A percentile compares a stretch with the other conserved stretches of the same genome.
These are phyloP conservation scores for Epinotia demarniana DNA, from an alignment of 2,888 invertebrate genomes.

Conservation along the genomic window DNA sequence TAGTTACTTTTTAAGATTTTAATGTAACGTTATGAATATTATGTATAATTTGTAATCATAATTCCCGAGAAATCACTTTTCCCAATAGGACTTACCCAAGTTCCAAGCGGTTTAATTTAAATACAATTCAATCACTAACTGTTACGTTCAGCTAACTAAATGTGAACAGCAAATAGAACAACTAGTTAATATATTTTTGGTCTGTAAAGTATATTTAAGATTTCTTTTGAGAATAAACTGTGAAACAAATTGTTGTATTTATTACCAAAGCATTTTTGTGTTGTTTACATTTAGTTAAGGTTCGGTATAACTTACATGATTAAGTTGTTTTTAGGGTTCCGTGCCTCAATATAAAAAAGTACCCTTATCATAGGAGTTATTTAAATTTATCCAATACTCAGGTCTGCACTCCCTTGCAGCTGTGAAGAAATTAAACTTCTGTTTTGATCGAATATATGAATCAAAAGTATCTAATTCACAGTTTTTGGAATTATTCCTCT, in stretches of 20 bases:
- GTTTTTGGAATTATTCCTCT: no score
- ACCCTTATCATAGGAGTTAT: no score
- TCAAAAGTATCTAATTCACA: no score
- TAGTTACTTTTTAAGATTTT: slow-evolving; percentile 31
- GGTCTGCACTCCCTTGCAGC: no score
- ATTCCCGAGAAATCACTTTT: slow-evolving; percentile 32
- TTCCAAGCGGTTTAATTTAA: slow-evolving; percentile 25
- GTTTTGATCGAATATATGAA: no score
- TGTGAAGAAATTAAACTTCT: no score
- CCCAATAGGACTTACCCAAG: slow-evolving; percentile 38
- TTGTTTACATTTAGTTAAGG: slow-evolving; percentile 35
- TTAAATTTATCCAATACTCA: no score
- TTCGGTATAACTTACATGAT: no score
- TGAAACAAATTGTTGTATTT: slow-evolving; percentile 24
- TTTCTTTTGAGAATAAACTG: slow-evolving; percentile 33
- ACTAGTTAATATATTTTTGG: slow-evolving; percentile 25
- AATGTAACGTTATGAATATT: slow-evolving; percentile 39
- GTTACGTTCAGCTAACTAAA: slow-evolving; percentile 29
- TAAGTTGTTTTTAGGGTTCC: neutral
- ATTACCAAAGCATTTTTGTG: slow-evolving; percentile 6
- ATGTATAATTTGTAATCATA: slow-evolving; percentile 41
- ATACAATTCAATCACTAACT: slow-evolving; percentile 6
- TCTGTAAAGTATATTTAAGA: slow-evolving; percentile 31
- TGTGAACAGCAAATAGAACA: slow-evolving; percentile 28
- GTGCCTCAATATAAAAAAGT: no score